Evolutionary conservation across 2,888 invertebrate genomes (phyloP).

Genomic region (Barypeithes pellucidus): DNA sequence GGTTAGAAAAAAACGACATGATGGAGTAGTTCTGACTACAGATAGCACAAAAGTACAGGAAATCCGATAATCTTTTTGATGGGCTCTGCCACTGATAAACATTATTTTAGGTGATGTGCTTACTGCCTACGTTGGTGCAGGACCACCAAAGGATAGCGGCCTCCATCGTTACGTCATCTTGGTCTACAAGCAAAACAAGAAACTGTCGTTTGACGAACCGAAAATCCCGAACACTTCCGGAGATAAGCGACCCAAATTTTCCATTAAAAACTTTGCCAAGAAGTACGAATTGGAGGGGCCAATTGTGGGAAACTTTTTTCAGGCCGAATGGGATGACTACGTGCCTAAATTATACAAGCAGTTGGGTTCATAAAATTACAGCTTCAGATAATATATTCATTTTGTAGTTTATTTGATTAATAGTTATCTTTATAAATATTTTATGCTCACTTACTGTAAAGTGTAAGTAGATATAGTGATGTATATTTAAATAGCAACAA

Average conservation of each 20-base stretch:
- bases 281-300: slow-evolving; percentile 89
- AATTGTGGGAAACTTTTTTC: slow-evolving; percentile 91
- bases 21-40: no score
- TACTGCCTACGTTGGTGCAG: slow-evolving; percentile 80
- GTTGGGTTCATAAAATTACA: slow-evolving; percentile 19
- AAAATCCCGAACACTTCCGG: slow-evolving; percentile 66
- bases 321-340: slow-evolving; percentile 91
- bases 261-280: slow-evolving; percentile 82
- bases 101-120: slow-evolving; percentile 72
- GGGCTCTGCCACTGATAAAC: no score
- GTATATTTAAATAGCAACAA: no score
- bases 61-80: no score
- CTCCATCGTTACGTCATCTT: slow-evolving; percentile 83
- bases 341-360: slow-evolving; percentile 75
- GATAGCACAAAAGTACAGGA: no score
- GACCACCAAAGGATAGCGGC: slow-evolving; percentile 82
- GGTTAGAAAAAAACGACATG: no score
- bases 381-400: no score
- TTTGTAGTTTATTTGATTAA: slow-evolving; percentile 2
- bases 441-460: not conserved
- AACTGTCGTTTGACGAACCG: slow-evolving; percentile 62
- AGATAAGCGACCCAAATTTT: slow-evolving; percentile 76
- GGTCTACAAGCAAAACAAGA: slow-evolving; percentile 68
- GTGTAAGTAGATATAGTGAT: no score
- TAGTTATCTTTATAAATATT: not conserved